Conservation (phyloP, 2,888 invertebrate genomes). For the Nephrocerus scutellatus region DNA sequence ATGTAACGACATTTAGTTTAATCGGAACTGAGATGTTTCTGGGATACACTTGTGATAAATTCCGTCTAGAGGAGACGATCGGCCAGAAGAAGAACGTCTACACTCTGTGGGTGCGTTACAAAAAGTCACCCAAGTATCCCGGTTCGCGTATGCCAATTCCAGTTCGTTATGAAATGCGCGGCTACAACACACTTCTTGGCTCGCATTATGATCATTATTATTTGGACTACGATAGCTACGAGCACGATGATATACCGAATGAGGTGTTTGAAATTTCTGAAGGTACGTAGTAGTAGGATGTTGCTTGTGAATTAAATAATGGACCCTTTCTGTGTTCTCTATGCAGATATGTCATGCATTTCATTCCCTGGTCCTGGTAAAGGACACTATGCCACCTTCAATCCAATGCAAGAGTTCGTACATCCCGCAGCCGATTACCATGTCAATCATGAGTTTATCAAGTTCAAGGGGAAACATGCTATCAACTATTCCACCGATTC, state of each 20-base stretch:
- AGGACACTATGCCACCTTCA: constrained; percentile 72
- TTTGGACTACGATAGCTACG: constrained; percentile 66
- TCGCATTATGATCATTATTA: constrained; percentile 95
- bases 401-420: constrained; percentile 89
- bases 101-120: constrained; percentile 77
- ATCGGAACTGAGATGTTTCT: constrained; percentile 62
- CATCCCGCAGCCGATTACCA: constrained; percentile 63
- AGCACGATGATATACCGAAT: constrained; percentile 60
- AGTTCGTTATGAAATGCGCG: constrained; percentile 86
- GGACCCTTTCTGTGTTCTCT: too few relatives aligned
- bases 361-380: constrained; percentile 89
- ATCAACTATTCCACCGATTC: constrained; percentile 57
- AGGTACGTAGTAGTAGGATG: constrained; percentile 47
- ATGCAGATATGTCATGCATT: constrained; percentile 61
- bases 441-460: constrained; percentile 63
- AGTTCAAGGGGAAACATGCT: constrained; percentile 65
- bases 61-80: constrained; percentile 60
- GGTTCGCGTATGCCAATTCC: constrained; percentile 57
- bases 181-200: constrained; percentile 84
- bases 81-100: constrained; percentile 83
- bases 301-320: background rate
- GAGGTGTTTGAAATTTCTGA: constrained; percentile 61
- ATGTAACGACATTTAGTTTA: constrained; percentile 65
- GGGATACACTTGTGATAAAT: constrained; percentile 69
- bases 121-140: constrained; percentile 52